Evolutionary conservation across 2,797 vertebrate genomes (phyloP), one percentile per base, ranked within the genome.

Genomic region (Ispidina lecontei): DNA sequence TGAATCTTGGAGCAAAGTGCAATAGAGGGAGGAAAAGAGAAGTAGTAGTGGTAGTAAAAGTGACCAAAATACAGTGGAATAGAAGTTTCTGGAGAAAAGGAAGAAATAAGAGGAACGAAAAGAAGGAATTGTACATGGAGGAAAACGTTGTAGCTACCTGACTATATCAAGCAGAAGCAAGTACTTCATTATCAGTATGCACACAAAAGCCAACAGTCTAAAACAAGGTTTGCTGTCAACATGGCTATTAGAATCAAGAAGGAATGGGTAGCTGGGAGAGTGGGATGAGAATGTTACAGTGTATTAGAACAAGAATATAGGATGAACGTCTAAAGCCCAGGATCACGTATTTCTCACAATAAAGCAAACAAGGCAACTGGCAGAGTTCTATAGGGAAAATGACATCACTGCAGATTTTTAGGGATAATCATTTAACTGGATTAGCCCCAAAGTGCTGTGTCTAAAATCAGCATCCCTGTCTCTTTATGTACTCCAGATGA

Each of bases 401-500:
- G 97, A 98, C 97, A 98, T 98, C 98, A 98, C 96, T 97, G 98
- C 97, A 98, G 97, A 98, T 98, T 98, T 98, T 98, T 98, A 98
- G 98, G 98, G 97, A 97, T 98, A 98, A 98, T 98, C 97, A 98
- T 98, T 98, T 98, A 98, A 98, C 98, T 98, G 98, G 98, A 98
- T 98, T 98, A 98, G 97, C 97, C 98, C 97, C 97, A 97, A 97
- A 98, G 97, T 98, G 97, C 98, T 97, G 97, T 97, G 97, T 97
- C 97, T 97, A 98, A 98, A 98, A 98, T 98, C 97, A 97, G 97
- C 97, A 97, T 97, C 98, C 97, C 97, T 97, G 98, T 98, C 97
- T 98, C 97, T 98, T 99, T 98, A 98, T 98, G 98, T 98, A 98
- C 98, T 98, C 98, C 98, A 99, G 98, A 99, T 99, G 98, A 99